Percentiles rank a stretch among this genome's conserved stretches.
Evolutionary conservation across 2,113 vertebrate genomes (phyloP).

Genomic region (Melanostigma gelatinosum): DNA sequence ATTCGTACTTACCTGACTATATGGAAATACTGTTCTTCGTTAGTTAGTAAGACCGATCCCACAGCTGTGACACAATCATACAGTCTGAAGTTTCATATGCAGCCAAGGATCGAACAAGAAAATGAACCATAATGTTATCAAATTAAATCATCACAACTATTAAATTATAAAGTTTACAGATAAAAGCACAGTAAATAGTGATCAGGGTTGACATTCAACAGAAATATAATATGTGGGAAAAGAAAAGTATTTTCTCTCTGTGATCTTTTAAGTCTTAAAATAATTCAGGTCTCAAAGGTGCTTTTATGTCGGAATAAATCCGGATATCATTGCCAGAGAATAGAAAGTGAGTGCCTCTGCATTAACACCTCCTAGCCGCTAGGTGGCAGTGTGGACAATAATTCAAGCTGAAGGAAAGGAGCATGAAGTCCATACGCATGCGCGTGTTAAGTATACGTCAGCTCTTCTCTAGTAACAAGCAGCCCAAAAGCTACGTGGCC

Average conservation of each 20-base stretch:
- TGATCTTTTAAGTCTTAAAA: not conserved
- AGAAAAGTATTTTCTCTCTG: not conserved
- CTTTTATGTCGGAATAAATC: not conserved
- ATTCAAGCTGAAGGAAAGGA: too few relatives aligned
- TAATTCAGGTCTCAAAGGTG: not conserved
- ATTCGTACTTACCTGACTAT: not conserved
- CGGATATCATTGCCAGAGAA: not conserved
- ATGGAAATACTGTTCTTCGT: not conserved
- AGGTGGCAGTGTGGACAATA: constrained; percentile 33
- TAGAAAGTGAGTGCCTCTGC: not conserved
- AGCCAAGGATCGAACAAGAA: not conserved
- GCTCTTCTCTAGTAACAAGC: constrained; percentile 32
- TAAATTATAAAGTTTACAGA: not conserved
- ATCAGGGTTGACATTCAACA: not conserved
- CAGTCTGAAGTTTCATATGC: not conserved
- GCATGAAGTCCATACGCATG: constrained; percentile 56
- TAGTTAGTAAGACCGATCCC: not conserved
- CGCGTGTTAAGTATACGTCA: constrained; percentile 77
- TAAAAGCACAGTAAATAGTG: not conserved
- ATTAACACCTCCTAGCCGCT: constrained; percentile 29
- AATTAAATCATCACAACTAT: not conserved
- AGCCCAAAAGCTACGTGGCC: constrained; percentile 75
- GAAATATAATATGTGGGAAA: not conserved
- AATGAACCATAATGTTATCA: not conserved
- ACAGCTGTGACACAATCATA: not conserved